Conservation (phyloP, 2,113 vertebrate species). For the Chaetodon auriga region DNA sequence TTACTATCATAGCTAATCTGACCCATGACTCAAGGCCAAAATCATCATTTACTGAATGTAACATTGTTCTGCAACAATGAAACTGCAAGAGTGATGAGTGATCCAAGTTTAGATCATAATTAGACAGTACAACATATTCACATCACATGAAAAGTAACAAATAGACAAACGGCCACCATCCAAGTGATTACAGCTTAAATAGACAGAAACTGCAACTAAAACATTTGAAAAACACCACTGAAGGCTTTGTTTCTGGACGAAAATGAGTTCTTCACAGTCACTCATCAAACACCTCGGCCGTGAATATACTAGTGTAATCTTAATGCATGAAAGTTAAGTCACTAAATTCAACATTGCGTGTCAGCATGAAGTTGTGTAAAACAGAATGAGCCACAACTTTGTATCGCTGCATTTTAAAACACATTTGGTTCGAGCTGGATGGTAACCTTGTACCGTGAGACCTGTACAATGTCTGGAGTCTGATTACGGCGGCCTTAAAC, state of each 20-base stretch:
- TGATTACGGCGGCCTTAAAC: constrained; percentile 17
- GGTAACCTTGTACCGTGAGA: constrained; percentile 58
- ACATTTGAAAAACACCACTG: neutral
- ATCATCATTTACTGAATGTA: neutral
- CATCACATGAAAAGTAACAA: neutral
- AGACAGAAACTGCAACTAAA: neutral
- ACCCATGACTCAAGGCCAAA: neutral
- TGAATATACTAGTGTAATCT: neutral
- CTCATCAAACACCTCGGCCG: neutral
- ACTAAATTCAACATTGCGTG: neutral
- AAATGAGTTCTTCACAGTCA: neutral
- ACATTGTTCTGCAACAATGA: neutral
- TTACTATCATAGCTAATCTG: neutral
- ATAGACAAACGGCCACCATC: constrained; percentile 58
- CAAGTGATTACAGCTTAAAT: constrained; percentile 31
- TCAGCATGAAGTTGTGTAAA: neutral
- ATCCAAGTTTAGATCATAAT: neutral
- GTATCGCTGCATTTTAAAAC: neutral
- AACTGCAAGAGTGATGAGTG: neutral
- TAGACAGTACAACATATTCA: neutral
- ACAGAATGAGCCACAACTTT: neutral
- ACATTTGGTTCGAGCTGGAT: constrained; percentile 46
- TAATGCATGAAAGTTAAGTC: neutral
- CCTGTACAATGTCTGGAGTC: constrained; percentile 78
- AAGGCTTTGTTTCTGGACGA: neutral